Evolutionary conservation across 2,888 invertebrate species (phyloP), one percentile per base, ranked within the genome.

Genomic region (Caenorhabditis panamensis): DNA sequence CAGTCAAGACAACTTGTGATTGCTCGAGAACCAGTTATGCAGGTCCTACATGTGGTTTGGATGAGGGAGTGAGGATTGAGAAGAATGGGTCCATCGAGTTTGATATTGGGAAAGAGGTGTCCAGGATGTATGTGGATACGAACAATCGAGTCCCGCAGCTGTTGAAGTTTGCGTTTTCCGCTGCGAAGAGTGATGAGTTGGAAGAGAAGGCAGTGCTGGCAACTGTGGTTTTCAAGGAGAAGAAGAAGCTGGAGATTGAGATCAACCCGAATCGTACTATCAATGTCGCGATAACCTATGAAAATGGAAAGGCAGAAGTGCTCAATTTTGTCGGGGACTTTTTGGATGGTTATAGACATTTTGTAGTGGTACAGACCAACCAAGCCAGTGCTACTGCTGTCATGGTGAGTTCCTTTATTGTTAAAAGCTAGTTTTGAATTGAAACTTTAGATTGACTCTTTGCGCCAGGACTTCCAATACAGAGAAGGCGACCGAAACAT

Each of bases 281-380:
- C 26, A 84, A 86, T 54, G 82, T 86, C 9, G 85, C 78, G 37
- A 68, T 85, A 8, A 53, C 66, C n/a, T 68, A 63, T 64, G 79
- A 54, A 20, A 79, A 81, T 51, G 79, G 76, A 11, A 69, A 73
- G 49, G n/a, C 71, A 0, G 82, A 84, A 63, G 82, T 84, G 11
- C 56, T 80, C 11, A 85, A 82, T 22, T 85, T 88, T 73, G 69
- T 73, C 31, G 87, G 86, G 11, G 86, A 87, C 54, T 89, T 87
- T 59, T 64, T 85, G 9, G 88, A 89, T 71, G 88, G 87, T 8
- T 85, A 80, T 59, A 79, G 88, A 2, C 89, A 89, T 75, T 88
- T 87, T 63, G 77, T 88, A 18, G 86, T 88, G n/a, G 79, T 77
- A 2, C 82, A 82, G 24, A 87, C 87, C 36, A 75, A 68, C 44